Conservation (phyloP, 2,113 vertebrate genomes). For the Saccopteryx leptura region DNA sequence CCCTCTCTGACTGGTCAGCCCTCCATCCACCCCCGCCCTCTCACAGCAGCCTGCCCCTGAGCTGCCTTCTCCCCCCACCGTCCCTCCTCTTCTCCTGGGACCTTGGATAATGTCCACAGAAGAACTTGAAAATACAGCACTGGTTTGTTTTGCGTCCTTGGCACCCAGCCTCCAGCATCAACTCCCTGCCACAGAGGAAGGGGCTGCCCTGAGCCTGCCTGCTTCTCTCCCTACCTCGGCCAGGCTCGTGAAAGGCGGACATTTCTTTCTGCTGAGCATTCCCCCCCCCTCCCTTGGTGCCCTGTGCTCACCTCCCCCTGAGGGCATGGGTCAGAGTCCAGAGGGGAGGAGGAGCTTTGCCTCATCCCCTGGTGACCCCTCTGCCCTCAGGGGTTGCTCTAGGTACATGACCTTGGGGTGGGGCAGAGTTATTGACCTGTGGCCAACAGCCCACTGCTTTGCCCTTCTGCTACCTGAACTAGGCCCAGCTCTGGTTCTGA, state of each 20-base stretch:
- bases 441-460: neutral
- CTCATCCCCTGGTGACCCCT: neutral
- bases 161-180: conserved; percentile 63
- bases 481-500: neutral
- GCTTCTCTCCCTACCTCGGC: conserved; percentile 59
- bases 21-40: neutral
- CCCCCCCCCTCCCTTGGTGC: neutral
- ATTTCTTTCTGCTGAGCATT: neutral
- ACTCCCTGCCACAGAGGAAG: conserved; percentile 73
- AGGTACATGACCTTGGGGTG: neutral
- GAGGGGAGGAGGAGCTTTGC: neutral
- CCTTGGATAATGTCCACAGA: conserved; percentile 81
- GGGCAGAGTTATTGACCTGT: neutral
- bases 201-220: conserved; percentile 60
- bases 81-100: conserved; percentile 71
- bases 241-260: conserved; percentile 65
- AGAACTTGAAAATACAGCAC: conserved; percentile 81
- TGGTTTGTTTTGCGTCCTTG: conserved; percentile 84
- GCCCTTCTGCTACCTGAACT: neutral
- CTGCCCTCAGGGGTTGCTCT: neutral
- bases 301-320: neutral
- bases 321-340: conserved; percentile 39
- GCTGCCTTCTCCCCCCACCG: neutral
- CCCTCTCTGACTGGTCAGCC: neutral
- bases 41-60: neutral